Base-by-base conservation (phyloP, 1,140 invertebrate genomes). In the Aphis gossypii region DNA sequence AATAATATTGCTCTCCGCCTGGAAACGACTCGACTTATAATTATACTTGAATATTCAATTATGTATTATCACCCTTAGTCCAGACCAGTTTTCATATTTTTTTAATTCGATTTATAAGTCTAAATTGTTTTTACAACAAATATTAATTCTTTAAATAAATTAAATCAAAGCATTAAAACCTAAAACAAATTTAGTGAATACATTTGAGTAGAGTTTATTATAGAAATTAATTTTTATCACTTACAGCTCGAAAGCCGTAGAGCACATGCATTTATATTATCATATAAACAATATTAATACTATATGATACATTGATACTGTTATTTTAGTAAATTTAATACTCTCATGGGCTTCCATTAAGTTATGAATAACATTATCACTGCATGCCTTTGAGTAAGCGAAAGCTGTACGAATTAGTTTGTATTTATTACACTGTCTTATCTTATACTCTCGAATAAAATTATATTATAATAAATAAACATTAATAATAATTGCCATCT, bases 191-290 rank as follows among this genome's bases (percentile, higher is more conserved):
- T 44, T 35, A 56, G 51, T 9, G 48, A 90, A 68, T 56, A n/a
- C 56, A 68, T 68, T 44, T 21, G 54, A 60, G 38, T n/a, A 30
- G 38, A 90, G n/a, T 90, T 68, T 90, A 90, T 90, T 90, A 68
- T 90, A 56, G 89, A 68, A 68, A 90, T 90, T 90, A 90, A 90
- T 90, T 90, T 90, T 90, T 90, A 90, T 90, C 89, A 68, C 89
- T 90, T 68, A 68, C 38, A 44, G 56, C 54, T 68, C 38, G 0
- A 35, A 89, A 56, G 48, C 25, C 38, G 38, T 44, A 90, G 89
- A 44, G 25, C 56, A 44, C 41, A 90, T 90, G 44, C 44, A 90
- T 90, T 90, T 90, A 90, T 90, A n/a, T 90, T 90, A 38, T 44
- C 56, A n/a, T 68, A 90, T 90, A 90, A 68, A 90, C 56, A 68